These are phyloP conservation scores for Lutraria lutraria DNA, from an alignment of 2,888 invertebrate genomes.

Conservation along the genomic window DNA sequence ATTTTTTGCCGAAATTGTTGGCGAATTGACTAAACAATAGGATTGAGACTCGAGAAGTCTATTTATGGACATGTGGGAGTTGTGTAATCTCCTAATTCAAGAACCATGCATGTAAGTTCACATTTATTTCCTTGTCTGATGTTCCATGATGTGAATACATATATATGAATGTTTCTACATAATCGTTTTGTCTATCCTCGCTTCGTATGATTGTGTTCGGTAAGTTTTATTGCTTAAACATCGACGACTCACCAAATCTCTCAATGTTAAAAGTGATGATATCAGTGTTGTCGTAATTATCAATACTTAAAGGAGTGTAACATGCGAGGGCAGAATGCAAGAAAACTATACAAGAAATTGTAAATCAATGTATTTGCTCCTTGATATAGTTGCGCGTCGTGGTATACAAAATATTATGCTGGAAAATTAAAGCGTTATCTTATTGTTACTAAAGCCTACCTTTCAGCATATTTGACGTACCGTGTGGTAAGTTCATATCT, in stretches of 20 bases:
- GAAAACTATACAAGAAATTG: no score
- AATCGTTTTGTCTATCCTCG: background rate
- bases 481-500: no score
- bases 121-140: background rate
- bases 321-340: no score
- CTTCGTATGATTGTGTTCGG: background rate
- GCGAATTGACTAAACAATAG: background rate
- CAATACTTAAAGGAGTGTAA: no score
- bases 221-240: background rate
- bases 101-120: background rate
- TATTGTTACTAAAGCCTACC: no score
- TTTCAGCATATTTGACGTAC: no score
- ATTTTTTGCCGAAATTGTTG: conserved; percentile 5
- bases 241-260: background rate
- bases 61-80: background rate
- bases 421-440: no score
- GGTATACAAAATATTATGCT: no score
- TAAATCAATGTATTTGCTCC: no score
- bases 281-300: no score
- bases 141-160: background rate
- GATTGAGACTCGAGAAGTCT: background rate
- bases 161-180: background rate
- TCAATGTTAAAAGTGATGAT: background rate
- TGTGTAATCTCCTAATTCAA: background rate
- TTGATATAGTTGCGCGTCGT: no score